Percentiles rank a stretch among this genome's conserved stretches.
Conservation (phyloP, 2,113 vertebrate genomes). For the Menura novaehollandiae region DNA sequence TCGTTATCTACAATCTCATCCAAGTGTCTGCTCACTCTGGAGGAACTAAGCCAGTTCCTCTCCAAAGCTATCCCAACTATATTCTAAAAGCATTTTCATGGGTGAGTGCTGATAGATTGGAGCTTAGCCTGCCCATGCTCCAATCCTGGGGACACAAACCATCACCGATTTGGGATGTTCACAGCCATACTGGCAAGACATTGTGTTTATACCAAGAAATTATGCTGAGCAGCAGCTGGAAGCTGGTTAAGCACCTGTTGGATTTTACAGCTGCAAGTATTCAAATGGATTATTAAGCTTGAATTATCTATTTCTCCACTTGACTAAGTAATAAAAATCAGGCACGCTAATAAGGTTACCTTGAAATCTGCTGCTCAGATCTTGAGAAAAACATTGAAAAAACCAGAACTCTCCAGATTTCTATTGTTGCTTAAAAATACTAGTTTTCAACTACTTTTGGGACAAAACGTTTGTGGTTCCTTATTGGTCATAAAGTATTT, state of each 20-base stretch:
- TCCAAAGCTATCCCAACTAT: neutral
- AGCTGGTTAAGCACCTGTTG: neutral
- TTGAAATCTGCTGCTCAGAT: neutral
- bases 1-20: neutral
- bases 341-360: neutral
- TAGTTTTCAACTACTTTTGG: neutral
- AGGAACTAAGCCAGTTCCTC: neutral
- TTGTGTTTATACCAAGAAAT: neutral
- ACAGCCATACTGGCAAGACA: neutral
- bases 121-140: neutral
- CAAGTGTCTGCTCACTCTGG: neutral
- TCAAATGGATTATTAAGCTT: neutral
- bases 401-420: neutral
- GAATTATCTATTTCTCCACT: neutral
- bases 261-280: neutral
- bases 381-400: neutral
- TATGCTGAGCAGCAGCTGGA: neutral
- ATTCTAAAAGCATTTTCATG: neutral
- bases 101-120: neutral
- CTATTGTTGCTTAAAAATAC: neutral
- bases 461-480: neutral
- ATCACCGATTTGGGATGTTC: rapidly evolving
- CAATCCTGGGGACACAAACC: neutral
- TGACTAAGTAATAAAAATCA: neutral
- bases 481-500: neutral